phyloP scores from a whole-genome alignment of 2,113 vertebrate species.

The Struthio camelus region DNA sequence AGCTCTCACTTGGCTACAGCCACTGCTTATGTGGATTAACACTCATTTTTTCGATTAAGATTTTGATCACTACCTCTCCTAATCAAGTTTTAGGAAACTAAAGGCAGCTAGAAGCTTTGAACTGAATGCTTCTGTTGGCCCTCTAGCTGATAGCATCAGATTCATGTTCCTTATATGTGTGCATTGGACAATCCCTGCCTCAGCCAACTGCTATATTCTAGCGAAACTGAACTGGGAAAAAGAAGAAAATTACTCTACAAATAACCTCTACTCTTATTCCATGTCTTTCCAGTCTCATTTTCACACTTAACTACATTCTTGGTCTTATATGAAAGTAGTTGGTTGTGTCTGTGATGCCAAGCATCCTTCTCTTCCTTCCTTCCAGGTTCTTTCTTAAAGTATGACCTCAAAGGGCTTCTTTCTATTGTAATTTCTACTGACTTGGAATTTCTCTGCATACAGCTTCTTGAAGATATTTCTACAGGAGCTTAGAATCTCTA shows the following conservation, averaged over 20 bases:
- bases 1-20: neutral
- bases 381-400: neutral
- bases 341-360: neutral
- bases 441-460: neutral
- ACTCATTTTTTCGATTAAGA: neutral
- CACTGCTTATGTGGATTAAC: neutral
- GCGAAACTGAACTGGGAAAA: neutral
- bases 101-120: neutral
- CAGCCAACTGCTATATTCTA: neutral
- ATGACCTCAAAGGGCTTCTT: neutral
- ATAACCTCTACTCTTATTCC: neutral
- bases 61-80: neutral
- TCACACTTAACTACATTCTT: neutral
- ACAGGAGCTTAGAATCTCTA: neutral
- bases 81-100: neutral
- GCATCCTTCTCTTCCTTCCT: neutral
- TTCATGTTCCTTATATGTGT: rapidly evolving
- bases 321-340: neutral
- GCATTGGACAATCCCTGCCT: neutral
- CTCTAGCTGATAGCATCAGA: neutral
- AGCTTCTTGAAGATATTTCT: neutral
- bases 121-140: neutral
- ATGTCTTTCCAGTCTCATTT: neutral
- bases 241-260: neutral
- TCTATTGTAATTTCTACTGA: neutral